These are phyloP conservation scores for Sapajus apella DNA, from an alignment of 2,113 vertebrate species.

Conservation along the genomic window DNA sequence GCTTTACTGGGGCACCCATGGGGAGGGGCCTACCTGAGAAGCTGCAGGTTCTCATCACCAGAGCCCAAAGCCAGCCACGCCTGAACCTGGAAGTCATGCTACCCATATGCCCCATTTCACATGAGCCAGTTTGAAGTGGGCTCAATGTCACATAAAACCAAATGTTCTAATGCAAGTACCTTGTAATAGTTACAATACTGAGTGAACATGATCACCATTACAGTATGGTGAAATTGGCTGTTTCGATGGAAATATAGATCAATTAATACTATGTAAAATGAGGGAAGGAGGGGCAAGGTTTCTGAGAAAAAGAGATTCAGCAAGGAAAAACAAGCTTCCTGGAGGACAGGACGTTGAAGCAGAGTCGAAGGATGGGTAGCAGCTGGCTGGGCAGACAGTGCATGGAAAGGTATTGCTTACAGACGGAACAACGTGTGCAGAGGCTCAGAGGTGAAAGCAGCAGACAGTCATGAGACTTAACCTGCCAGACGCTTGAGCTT, in stretches of 20 bases:
- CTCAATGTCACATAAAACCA: not conserved
- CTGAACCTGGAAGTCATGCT: not conserved
- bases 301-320: not conserved
- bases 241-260: not conserved
- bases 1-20: rapidly evolving
- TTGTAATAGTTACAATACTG: not conserved
- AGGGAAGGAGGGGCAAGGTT: not conserved
- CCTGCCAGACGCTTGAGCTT: rapidly evolving
- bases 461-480: too few relatives aligned
- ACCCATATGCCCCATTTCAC: rapidly evolving
- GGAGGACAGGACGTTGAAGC: not conserved
- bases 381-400: too few relatives aligned
- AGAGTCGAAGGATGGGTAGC: not conserved
- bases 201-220: not conserved
- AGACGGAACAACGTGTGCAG: not conserved
- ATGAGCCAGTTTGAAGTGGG: not conserved
- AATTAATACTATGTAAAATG: not conserved
- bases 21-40: not conserved
- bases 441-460: not conserved
- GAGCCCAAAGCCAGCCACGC: not conserved
- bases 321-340: not conserved
- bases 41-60: not conserved
- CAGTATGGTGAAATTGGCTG: not conserved
- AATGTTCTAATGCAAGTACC: not conserved
- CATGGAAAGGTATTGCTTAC: not conserved